Base-by-base conservation (phyloP, 1,140 invertebrate species). In the Dolichoris vasculosae region DNA sequence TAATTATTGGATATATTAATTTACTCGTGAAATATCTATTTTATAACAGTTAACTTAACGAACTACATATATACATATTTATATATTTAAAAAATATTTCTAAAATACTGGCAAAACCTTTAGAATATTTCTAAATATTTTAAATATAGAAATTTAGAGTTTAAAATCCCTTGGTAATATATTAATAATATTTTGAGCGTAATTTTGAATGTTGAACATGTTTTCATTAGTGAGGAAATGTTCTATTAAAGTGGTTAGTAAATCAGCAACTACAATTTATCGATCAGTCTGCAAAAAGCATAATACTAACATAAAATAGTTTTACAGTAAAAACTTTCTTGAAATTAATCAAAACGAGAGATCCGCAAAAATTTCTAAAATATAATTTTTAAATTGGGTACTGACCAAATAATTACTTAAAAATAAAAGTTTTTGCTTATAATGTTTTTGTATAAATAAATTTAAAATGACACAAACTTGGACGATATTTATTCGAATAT, bases 151-250 rank as follows among this genome's bases (percentile, higher is more conserved):
- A 59, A 55, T 4, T 59, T 59, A 26, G 23, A 26, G 26, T 3
- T 2, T 59, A 26, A 6, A 1, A 9, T 2, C 13, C 2, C 20
- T 59, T 26, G n/a, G n/a, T n/a, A n/a, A n/a, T 59, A 4, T 59
- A 13, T 59, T 1, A 59, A 26, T 59, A 59, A 59, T 26, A 59
- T 26, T 2, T 35, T 4, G 17, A 73, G 20, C 13, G 35, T 76
- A 46, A 43, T 35, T n/a, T 59, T 63, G n/a, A 63, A 63, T 32
- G 35, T 82, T 30, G 30, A 82, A 82, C 30, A 46, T 73, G 69
- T 46, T 59, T 40, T 73, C 4, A 38, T 20, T 48, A 11, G 11
- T 20, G 11, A 38, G 20, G 9, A 79, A 79, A n/a, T n/a, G 7
- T 81, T 15, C 23, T 13, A 26, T 46, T 20, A n/a, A 43, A 75